Conservation (phyloP, 2,888 invertebrate genomes). For the Sympetrum striolatum region DNA sequence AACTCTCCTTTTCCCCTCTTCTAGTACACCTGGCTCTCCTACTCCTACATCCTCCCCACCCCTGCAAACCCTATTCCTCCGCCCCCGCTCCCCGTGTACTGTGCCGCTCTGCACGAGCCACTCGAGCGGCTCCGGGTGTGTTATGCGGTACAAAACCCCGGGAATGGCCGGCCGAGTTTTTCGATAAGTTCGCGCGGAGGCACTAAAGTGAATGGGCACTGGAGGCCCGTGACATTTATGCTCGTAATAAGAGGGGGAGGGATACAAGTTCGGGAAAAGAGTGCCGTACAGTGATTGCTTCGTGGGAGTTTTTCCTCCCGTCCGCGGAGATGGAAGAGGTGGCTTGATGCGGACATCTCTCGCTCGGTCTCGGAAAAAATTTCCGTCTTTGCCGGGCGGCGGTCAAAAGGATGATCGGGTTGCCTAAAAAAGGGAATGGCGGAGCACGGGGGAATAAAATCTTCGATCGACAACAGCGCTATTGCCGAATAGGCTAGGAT, state of each 20-base stretch:
- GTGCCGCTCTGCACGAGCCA: neutral
- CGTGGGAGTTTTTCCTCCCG: neutral
- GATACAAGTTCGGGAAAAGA: constrained; percentile 1
- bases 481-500: too few species aligned
- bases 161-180: constrained; percentile 27
- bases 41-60: neutral
- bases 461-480: too few species aligned
- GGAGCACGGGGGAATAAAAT: neutral
- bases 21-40: neutral
- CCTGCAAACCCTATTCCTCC: neutral
- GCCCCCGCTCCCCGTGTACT: neutral
- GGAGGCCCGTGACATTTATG: constrained; percentile 39
- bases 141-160: constrained; percentile 31
- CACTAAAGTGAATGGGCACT: constrained; percentile 29
- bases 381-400: neutral
- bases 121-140: constrained; percentile 9
- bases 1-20: neutral
- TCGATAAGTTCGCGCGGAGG: constrained; percentile 15
- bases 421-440: neutral
- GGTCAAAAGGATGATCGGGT: neutral
- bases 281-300: constrained; percentile 13
- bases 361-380: neutral
- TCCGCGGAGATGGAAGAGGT: neutral
- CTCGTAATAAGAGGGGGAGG: constrained; percentile 31
- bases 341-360: constrained; percentile 1